Percentiles rank a stretch among this genome's conserved stretches.
These are phyloP conservation scores for Bilobella aurantiaca DNA, from an alignment of 1,140 invertebrate species.

Conservation along the genomic window DNA sequence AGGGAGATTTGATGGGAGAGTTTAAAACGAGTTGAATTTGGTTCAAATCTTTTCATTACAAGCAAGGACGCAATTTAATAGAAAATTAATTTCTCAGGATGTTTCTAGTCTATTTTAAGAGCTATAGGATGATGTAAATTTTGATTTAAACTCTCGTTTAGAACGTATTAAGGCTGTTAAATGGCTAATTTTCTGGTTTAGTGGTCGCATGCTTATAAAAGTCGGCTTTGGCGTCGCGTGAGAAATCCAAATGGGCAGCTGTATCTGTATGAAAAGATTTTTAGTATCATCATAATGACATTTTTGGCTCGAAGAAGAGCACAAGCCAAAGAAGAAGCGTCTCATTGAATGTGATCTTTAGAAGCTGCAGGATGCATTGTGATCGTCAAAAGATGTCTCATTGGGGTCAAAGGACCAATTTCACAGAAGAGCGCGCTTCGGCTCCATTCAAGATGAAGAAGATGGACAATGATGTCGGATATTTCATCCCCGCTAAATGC, in stretches of 20 bases:
- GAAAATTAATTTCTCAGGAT: neutral
- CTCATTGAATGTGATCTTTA: neutral
- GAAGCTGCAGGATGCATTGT: no score
- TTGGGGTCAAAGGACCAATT: neutral
- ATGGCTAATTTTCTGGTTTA: neutral
- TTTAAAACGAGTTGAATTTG: neutral
- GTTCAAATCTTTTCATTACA: no score
- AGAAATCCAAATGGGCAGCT: neutral
- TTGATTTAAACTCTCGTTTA: no score
- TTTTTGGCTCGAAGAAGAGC: constrained; percentile 5
- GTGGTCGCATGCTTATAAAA: neutral
- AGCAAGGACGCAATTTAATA: no score
- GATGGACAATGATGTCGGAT: neutral
- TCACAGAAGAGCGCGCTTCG: neutral
- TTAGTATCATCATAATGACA: constrained; percentile 1
- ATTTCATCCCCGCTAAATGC: no score
- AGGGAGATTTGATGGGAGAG: neutral
- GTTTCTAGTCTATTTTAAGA: neutral
- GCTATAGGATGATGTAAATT: no score
- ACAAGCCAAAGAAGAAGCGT: neutral
- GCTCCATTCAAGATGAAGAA: neutral
- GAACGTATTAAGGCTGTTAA: no score
- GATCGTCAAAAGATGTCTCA: neutral
- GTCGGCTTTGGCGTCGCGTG: no score
- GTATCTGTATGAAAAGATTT: neutral